Evolutionary conservation across 1,140 invertebrate species (phyloP).

Genomic region (Lepidurus packardi): DNA sequence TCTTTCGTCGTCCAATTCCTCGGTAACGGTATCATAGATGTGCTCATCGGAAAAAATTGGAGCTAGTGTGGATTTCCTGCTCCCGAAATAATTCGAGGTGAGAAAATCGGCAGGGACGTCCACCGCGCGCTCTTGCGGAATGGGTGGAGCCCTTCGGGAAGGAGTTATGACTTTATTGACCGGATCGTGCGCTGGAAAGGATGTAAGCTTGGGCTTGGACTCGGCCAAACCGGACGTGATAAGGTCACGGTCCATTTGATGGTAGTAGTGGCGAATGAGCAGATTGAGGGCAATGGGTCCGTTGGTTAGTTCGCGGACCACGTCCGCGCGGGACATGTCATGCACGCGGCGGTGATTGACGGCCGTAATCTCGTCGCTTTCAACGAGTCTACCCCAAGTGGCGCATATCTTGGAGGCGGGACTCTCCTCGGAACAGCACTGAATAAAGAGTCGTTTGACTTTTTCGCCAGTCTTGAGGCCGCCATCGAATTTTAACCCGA

Average conservation of each 20-base stretch:
- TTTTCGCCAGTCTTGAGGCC: slow-evolving; percentile 58
- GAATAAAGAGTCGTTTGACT: slow-evolving; percentile 69
- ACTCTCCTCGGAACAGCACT: slow-evolving; percentile 79
- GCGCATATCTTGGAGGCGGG: slow-evolving; percentile 71
- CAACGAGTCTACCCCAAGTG: slow-evolving; percentile 69
- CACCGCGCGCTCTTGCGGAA: slow-evolving; percentile 27
- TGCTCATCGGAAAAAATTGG: neutral
- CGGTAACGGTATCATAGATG: slow-evolving; percentile 14
- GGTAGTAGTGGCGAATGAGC: slow-evolving; percentile 29
- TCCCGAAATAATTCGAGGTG: neutral
- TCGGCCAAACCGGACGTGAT: neutral
- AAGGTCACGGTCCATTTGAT: slow-evolving; percentile 16
- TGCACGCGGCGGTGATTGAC: slow-evolving; percentile 71
- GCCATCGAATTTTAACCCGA: slow-evolving; percentile 86
- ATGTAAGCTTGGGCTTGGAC: neutral
- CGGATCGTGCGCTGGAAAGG: neutral
- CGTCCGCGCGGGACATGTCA: slow-evolving; percentile 72
- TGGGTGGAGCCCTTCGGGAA: neutral
- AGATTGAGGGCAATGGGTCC: slow-evolving; percentile 21
- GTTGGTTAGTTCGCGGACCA: slow-evolving; percentile 29
- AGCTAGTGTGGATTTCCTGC: neutral
- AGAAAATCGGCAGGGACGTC: slow-evolving; percentile 31
- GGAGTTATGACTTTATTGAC: neutral
- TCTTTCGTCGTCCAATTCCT: neutral
- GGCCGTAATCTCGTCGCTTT: slow-evolving; percentile 80